Percentiles rank a stretch among this genome's conserved stretches.
Conservation (phyloP, 2,113 vertebrate species). For the Eublepharis macularius region DNA sequence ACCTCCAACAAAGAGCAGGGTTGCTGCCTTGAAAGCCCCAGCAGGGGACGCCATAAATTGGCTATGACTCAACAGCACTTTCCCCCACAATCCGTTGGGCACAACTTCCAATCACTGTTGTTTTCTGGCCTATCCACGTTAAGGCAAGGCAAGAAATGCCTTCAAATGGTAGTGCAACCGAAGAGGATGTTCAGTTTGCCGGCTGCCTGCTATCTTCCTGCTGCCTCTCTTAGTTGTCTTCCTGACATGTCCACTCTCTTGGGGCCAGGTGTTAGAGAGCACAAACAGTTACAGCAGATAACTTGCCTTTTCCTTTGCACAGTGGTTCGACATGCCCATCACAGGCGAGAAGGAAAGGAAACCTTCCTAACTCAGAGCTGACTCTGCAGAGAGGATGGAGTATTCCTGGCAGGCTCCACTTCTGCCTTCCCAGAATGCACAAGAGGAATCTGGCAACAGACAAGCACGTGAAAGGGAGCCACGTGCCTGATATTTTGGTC, state of each 20-base stretch:
- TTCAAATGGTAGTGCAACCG: constrained; percentile 45
- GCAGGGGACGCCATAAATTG: too few species aligned
- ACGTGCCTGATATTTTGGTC: background rate
- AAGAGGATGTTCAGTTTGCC: constrained; percentile 4
- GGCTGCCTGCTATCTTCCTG: background rate
- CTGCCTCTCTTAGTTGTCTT: background rate
- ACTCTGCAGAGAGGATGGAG: background rate
- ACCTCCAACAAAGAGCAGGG: too few species aligned
- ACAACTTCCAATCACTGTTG: constrained; percentile 60
- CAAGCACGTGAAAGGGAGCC: background rate
- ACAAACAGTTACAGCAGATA: too few species aligned
- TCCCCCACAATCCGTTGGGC: constrained; percentile 41
- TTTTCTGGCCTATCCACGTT: constrained; percentile 33
- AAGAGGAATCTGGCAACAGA: too few species aligned
- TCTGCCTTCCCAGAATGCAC: background rate
- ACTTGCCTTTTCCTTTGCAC: background rate
- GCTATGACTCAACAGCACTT: too few species aligned
- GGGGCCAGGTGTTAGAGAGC: background rate
- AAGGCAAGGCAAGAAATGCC: background rate
- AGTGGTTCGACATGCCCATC: background rate
- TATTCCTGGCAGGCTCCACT: background rate
- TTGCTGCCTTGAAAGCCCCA: too few species aligned
- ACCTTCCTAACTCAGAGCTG: background rate
- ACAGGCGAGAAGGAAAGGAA: too few species aligned
- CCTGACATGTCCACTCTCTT: background rate